These are phyloP conservation scores for Melanaphis sacchari DNA, from an alignment of 1,140 invertebrate genomes.

Conservation along the genomic window DNA sequence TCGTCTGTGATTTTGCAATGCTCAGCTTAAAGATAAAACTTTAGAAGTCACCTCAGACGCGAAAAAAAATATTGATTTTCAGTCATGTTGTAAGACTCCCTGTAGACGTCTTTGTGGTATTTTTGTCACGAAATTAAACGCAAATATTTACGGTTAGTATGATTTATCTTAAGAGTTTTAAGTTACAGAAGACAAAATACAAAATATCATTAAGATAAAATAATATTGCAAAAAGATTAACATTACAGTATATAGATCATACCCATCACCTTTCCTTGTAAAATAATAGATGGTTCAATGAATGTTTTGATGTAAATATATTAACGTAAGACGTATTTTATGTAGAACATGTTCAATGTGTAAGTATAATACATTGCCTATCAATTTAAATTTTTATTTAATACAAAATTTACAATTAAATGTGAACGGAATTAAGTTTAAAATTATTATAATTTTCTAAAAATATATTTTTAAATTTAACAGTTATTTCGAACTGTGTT, in stretches of 20 bases:
- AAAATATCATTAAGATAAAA: not conserved
- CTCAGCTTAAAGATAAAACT: not conserved
- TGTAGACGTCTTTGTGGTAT: not conserved
- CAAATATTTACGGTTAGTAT: not conserved
- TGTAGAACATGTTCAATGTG: not conserved
- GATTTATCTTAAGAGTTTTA: not conserved
- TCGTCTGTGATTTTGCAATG: not conserved
- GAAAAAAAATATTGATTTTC: slow-evolving; percentile 36
- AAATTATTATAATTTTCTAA: not conserved
- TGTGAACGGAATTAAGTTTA: not conserved
- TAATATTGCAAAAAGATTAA: not conserved
- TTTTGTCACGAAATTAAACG: not conserved
- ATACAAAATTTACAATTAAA: too few species aligned
- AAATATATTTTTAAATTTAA: not conserved
- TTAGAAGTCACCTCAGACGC: not conserved
- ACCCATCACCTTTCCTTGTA: not conserved
- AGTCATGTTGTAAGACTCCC: not conserved
- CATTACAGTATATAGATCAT: not conserved
- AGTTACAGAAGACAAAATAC: not conserved
- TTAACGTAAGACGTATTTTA: not conserved
- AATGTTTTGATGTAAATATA: too few species aligned
- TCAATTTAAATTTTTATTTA: not conserved
- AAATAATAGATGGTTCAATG: not conserved
- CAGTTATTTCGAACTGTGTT: not conserved
- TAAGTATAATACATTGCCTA: not conserved